A percentile compares a stretch with the other conserved stretches of the same genome.
phyloP scores from a whole-genome alignment of 2,888 invertebrate species.

The Amphiduros pacificus region DNA sequence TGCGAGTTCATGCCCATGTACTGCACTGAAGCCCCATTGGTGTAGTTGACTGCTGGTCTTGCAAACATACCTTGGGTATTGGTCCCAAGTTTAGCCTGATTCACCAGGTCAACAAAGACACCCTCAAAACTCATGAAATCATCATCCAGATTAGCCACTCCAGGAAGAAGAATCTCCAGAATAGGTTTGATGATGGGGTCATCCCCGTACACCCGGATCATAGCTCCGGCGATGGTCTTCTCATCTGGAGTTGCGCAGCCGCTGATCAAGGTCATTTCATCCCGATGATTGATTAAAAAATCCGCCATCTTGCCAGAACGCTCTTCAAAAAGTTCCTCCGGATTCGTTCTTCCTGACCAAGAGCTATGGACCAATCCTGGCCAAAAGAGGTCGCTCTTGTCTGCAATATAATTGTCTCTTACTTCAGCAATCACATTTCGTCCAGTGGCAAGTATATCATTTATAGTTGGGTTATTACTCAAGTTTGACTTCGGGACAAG shows the following conservation, averaged over 20 bases:
- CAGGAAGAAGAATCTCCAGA: constrained; percentile 1
- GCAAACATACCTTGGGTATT: constrained; percentile 6
- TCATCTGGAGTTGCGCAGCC: neutral
- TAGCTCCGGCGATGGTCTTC: neutral
- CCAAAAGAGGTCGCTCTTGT: neutral
- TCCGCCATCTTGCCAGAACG: neutral
- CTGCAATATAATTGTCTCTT: neutral
- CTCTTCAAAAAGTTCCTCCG: neutral
- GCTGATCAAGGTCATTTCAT: neutral
- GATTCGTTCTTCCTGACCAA: neutral
- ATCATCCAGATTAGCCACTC: neutral
- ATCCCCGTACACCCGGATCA: constrained; percentile 5
- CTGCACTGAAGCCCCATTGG: constrained; percentile 4
- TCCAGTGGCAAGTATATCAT: neutral
- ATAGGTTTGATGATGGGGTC: neutral
- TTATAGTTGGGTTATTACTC: constrained; percentile 4
- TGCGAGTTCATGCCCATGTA: neutral
- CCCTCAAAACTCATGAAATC: constrained; percentile 13
- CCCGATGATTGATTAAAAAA: too few species aligned
- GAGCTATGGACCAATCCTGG: neutral
- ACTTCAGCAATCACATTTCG: neutral
- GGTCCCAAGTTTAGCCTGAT: neutral
- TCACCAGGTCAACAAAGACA: neutral
- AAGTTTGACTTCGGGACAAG: neutral
- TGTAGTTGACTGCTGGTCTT: neutral